Conservation (phyloP, 2,888 invertebrate genomes). For the Chironomus tentans region DNA sequence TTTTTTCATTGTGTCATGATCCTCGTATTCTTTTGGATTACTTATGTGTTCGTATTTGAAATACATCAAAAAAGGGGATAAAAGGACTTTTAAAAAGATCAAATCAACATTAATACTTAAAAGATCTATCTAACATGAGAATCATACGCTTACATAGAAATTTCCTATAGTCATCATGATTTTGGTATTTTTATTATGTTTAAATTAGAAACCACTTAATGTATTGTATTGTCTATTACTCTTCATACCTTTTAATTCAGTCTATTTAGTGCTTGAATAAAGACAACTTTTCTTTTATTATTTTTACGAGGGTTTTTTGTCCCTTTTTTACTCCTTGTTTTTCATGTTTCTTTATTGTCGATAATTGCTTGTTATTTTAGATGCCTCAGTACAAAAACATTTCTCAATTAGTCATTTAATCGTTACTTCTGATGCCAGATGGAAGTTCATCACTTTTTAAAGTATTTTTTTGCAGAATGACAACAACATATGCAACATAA, state of each 20-base stretch:
- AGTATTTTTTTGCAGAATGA: neutral
- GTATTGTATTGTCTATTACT: neutral
- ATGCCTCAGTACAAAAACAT: too few species aligned
- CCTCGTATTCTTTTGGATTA: neutral
- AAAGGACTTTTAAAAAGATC: neutral
- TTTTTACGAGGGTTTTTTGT: neutral
- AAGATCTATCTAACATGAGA: too few species aligned
- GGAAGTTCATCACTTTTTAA: neutral
- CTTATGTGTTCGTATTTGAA: too few species aligned
- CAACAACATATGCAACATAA: neutral
- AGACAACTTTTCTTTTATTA: conserved; percentile 20
- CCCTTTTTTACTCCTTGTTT: neutral
- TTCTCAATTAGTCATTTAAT: conserved; percentile 23
- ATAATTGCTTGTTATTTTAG: conserved; percentile 24
- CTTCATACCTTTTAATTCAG: neutral
- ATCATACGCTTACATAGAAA: too few species aligned
- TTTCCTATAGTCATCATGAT: neutral
- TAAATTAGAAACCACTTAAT: conserved; percentile 23
- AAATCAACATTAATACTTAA: too few species aligned
- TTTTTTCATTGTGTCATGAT: conserved; percentile 23
- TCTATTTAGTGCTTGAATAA: neutral
- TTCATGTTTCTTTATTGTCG: neutral
- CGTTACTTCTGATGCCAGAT: conserved; percentile 10
- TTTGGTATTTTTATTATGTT: conserved; percentile 16
- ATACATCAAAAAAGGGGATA: too few species aligned